Evolutionary conservation across 1,140 invertebrate species (phyloP).

Genomic region (Pinna nobilis): DNA sequence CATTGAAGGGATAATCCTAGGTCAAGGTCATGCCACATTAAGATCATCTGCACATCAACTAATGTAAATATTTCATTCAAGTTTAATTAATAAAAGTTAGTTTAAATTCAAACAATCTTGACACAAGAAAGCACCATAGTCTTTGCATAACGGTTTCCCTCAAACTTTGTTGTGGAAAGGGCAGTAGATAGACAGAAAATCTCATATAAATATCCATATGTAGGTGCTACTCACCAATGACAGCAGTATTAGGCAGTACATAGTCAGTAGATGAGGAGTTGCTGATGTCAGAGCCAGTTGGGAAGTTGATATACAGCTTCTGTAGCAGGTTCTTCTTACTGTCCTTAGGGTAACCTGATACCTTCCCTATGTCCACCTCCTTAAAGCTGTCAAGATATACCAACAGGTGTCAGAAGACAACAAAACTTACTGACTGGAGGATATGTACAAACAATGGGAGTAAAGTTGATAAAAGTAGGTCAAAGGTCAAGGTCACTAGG

Average conservation of each 20-base stretch:
- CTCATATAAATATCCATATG: background rate
- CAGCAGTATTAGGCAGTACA: constrained; percentile 20
- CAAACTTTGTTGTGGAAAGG: background rate
- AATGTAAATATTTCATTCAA: no score
- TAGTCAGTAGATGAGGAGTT: constrained; percentile 7
- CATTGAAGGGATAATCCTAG: no score
- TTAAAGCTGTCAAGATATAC: no score
- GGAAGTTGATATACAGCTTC: constrained; percentile 41
- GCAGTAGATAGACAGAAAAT: background rate
- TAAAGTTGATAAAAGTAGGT: background rate
- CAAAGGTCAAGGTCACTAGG: background rate
- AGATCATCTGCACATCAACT: no score
- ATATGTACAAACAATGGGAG: background rate
- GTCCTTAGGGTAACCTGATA: constrained; percentile 34
- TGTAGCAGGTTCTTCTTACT: constrained; percentile 41
- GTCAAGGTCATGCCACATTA: no score
- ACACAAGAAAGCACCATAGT: no score
- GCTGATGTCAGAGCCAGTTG: background rate
- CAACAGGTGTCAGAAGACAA: no score
- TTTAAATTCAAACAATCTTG: no score
- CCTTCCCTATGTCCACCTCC: constrained; percentile 29
- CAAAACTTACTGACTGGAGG: no score
- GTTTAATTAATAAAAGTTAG: no score
- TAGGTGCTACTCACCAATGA: constrained; percentile 40
- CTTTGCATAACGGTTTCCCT: no score